phyloP scores from a whole-genome alignment of 1,140 invertebrate species.

The Drosophila kurseongensis region DNA sequence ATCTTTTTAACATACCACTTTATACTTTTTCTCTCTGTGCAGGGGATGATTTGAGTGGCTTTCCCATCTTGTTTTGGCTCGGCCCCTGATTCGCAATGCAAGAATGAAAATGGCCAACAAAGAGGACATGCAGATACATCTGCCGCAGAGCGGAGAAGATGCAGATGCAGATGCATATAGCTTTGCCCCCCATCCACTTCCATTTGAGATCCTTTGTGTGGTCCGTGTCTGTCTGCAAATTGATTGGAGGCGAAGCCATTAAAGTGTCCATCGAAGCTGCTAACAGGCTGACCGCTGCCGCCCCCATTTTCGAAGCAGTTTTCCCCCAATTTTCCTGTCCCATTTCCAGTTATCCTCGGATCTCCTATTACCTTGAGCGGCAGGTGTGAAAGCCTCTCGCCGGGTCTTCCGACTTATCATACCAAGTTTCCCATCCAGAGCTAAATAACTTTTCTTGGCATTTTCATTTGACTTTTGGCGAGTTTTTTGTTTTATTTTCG shows the following conservation, averaged over 20 bases:
- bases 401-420: slow-evolving; percentile 47
- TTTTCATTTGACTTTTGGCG: slow-evolving; percentile 57
- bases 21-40: background rate
- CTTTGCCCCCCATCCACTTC: background rate
- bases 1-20: too few species aligned
- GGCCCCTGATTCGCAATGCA: slow-evolving; percentile 4
- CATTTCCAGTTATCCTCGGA: background rate
- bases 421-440: slow-evolving; percentile 29
- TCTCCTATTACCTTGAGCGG: slow-evolving; percentile 11
- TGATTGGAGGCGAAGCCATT: slow-evolving; percentile 48
- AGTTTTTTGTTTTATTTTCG: slow-evolving; percentile 44
- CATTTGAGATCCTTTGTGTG: slow-evolving; percentile 27
- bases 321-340: background rate
- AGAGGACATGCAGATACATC: slow-evolving; percentile 31
- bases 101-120: slow-evolving; percentile 26
- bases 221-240: slow-evolving; percentile 24
- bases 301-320: background rate
- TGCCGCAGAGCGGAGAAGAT: slow-evolving; percentile 6
- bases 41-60: slow-evolving; percentile 4
- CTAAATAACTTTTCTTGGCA: slow-evolving; percentile 6
- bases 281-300: slow-evolving; percentile 40
- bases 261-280: slow-evolving; percentile 46
- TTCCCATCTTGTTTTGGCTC: slow-evolving; percentile 27
- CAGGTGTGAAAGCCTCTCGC: slow-evolving; percentile 45
- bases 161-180: slow-evolving; percentile 20